Evolutionary conservation across 2,888 invertebrate species (phyloP).

Genomic region (Drosophila silvestris): DNA sequence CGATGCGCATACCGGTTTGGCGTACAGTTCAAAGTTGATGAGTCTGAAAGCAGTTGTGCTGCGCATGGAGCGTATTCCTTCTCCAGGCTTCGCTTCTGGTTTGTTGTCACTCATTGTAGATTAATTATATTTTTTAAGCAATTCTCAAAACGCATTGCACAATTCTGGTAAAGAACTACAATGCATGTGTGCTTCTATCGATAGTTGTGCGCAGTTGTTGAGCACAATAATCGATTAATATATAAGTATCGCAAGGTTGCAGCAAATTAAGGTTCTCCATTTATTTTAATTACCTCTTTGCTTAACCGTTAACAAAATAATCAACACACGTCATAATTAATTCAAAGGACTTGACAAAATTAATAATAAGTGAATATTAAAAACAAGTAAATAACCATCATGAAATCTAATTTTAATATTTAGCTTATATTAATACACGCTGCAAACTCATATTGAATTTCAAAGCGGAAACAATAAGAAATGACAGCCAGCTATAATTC

Average conservation of each 20-base stretch:
- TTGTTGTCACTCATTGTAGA: constrained; percentile 51
- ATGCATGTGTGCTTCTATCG: constrained; percentile 26
- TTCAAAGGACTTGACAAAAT: not conserved
- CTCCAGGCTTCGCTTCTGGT: constrained; percentile 63
- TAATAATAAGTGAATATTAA: not conserved
- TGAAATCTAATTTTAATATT: not conserved
- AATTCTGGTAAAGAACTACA: constrained; percentile 42
- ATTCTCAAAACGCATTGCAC: constrained; percentile 38
- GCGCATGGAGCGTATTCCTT: constrained; percentile 68
- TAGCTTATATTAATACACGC: not conserved
- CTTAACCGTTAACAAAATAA: not conserved
- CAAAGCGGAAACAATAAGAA: not conserved
- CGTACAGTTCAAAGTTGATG: constrained; percentile 95
- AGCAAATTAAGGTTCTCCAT: not conserved
- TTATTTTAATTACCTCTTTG: not conserved
- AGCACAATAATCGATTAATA: not conserved
- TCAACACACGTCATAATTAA: not conserved
- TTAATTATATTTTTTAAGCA: not conserved
- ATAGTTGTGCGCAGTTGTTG: not conserved
- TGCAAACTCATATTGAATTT: not conserved
- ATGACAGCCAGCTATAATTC: constrained; percentile 23
- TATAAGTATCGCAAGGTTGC: not conserved
- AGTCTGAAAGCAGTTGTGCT: constrained; percentile 92
- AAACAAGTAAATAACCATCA: not conserved
- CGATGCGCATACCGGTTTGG: constrained; percentile 91